These are phyloP conservation scores for Lithodes maja DNA, from an alignment of 2,888 invertebrate species.

Conservation along the genomic window DNA sequence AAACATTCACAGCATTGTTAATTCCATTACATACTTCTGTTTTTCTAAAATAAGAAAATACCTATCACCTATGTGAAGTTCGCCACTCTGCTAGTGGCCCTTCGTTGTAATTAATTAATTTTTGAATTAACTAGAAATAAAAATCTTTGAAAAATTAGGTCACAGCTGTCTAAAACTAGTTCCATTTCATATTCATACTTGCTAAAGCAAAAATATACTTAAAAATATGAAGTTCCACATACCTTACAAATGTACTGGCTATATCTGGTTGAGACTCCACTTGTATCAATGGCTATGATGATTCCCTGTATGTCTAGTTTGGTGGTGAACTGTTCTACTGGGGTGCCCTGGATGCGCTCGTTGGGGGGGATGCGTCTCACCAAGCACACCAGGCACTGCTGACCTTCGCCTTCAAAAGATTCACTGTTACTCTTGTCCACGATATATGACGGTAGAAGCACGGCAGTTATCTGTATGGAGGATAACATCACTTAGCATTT, in stretches of 20 bases:
- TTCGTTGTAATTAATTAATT: no score
- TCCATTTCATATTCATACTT: no score
- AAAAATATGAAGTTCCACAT: constrained; percentile 43
- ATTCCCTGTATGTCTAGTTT: constrained; percentile 90
- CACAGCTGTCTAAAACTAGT: no score
- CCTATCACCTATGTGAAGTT: no score
- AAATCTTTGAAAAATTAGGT: no score
- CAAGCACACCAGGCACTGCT: constrained; percentile 67
- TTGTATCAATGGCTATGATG: constrained; percentile 86
- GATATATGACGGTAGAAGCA: constrained; percentile 58
- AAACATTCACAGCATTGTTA: no score
- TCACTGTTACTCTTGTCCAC: constrained; percentile 65
- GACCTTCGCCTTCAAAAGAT: constrained; percentile 63
- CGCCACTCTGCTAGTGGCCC: no score
- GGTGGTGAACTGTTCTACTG: constrained; percentile 91
- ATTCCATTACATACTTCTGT: no score
- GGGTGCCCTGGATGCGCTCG: constrained; percentile 74
- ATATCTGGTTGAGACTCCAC: constrained; percentile 81
- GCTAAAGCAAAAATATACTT: no score
- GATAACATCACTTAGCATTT: no score
- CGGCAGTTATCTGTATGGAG: constrained; percentile 56
- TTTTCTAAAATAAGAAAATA: no score
- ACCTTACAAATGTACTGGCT: constrained; percentile 79
- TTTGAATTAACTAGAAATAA: no score
- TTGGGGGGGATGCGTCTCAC: constrained; percentile 71